Conservation (phyloP, 1,140 invertebrate genomes). For the Carposina sasakii region DNA sequence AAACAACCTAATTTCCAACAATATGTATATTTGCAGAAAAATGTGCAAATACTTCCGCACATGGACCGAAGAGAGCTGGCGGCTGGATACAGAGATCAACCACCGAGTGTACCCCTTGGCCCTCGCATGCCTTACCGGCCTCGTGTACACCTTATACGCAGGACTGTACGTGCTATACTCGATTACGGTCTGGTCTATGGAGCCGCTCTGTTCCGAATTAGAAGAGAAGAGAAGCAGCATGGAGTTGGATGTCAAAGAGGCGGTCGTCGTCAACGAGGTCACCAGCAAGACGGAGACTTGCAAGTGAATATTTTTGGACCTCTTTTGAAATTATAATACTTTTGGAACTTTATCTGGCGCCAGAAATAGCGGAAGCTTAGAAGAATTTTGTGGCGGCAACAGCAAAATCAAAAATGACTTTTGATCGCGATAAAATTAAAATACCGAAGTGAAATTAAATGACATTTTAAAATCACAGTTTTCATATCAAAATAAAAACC, state of each 20-base stretch:
- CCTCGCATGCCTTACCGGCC: slow-evolving; percentile 27
- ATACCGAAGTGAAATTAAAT: no score
- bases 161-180: slow-evolving; percentile 26
- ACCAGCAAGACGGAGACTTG: slow-evolving; percentile 24
- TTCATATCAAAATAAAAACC: no score
- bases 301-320: no score
- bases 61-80: slow-evolving; percentile 44
- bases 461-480: no score
- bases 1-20: no score
- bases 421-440: no score
- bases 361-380: no score
- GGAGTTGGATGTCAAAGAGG: not conserved
- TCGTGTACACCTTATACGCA: slow-evolving; percentile 39
- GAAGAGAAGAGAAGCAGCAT: slow-evolving; percentile 17
- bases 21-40: slow-evolving; percentile 25
- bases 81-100: slow-evolving; percentile 8
- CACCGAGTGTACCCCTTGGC: slow-evolving; percentile 21
- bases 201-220: slow-evolving; percentile 33
- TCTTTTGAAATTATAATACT: no score
- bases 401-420: no score
- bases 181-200: slow-evolving; percentile 40
- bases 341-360: no score
- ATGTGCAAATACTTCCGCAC: slow-evolving; percentile 39
- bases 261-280: slow-evolving; percentile 14
- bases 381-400: no score